Evolutionary conservation across 2,888 invertebrate species (phyloP).

Genomic region (Eilema griseolum): DNA sequence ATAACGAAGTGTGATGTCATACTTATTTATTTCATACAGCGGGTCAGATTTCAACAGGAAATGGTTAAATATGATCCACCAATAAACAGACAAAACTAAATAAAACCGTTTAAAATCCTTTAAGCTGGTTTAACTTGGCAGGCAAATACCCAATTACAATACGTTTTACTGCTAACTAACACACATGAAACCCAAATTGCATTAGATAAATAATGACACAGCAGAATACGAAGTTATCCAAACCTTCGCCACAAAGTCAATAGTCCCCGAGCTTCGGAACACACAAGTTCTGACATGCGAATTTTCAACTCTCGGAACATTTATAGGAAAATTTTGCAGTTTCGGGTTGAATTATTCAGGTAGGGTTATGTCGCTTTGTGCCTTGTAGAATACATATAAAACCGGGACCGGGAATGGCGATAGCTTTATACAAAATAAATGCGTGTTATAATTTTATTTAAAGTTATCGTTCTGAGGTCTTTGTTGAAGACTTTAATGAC

Average conservation of each 20-base stretch:
- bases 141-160: not conserved
- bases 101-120: too few species aligned
- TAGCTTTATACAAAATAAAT: not conserved
- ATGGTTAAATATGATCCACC: too few species aligned
- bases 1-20: too few species aligned
- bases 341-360: constrained; percentile 7
- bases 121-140: too few species aligned
- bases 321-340: constrained; percentile 3
- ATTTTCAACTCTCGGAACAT: constrained; percentile 5
- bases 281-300: not conserved
- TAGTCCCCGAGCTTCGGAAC: not conserved
- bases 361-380: constrained; percentile 3
- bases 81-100: too few species aligned
- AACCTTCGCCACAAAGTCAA: not conserved
- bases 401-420: not conserved
- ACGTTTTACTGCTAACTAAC: not conserved
- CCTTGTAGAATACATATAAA: not conserved
- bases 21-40: too few species aligned
- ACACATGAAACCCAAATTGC: not conserved
- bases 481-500: not conserved
- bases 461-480: not conserved
- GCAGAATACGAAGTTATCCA: constrained; percentile 1
- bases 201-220: constrained; percentile 11
- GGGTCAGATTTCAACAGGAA: too few species aligned
- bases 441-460: not conserved